phyloP scores from a whole-genome alignment of 2,113 vertebrate species.

The Cyanistes caeruleus region DNA sequence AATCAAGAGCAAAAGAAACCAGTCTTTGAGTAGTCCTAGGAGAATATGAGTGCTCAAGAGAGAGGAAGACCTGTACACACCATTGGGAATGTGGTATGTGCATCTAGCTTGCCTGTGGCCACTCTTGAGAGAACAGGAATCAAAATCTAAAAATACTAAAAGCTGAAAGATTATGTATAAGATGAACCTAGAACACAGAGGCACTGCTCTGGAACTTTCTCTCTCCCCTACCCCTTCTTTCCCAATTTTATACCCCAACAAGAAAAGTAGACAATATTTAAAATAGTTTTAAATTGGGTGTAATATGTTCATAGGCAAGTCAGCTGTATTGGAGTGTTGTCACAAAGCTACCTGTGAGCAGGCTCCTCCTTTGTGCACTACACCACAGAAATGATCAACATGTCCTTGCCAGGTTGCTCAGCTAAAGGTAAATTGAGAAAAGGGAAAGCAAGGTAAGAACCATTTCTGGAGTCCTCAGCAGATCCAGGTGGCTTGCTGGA shows the following conservation, averaged over 20 bases:
- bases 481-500: background rate
- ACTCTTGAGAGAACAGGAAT: background rate
- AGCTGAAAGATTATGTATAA: background rate
- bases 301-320: background rate
- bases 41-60: background rate
- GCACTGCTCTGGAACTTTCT: background rate
- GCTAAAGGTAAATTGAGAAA: background rate
- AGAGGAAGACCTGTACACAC: background rate
- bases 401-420: background rate
- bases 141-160: background rate
- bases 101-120: background rate
- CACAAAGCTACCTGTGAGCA: background rate
- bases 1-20: background rate
- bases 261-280: background rate
- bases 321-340: background rate
- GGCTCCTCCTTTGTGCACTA: background rate
- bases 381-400: background rate
- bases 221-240: background rate
- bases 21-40: background rate
- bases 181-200: background rate
- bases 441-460: background rate
- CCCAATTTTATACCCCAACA: background rate
- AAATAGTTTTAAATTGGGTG: background rate
- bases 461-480: background rate
- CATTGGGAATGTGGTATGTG: background rate